A percentile compares a stretch with the other conserved stretches of the same genome.
Conservation (phyloP, 2,888 invertebrate genomes). For the Gerris lacustris region DNA sequence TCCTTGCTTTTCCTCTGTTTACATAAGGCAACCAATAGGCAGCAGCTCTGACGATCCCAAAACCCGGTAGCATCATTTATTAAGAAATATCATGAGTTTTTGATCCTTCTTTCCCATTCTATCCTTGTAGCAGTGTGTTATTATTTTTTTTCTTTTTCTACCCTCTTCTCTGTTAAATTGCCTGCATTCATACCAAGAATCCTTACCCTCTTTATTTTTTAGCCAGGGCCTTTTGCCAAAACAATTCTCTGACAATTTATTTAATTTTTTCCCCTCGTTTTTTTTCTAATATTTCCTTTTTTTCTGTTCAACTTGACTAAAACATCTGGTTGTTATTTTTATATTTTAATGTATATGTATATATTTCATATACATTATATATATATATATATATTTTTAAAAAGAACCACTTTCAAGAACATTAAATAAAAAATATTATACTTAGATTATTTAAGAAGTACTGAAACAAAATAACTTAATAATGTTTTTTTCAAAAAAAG, state of each 20-base stretch:
- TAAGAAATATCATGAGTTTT: slow-evolving; percentile 5
- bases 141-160: not conserved
- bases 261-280: not conserved
- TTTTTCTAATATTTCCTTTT: too few relatives aligned
- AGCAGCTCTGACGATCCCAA: too few relatives aligned
- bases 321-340: too few relatives aligned
- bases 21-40: not conserved
- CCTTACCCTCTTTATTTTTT: not conserved
- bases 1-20: not conserved
- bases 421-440: too few relatives aligned
- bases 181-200: not conserved
- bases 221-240: not conserved
- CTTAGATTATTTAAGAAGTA: too few relatives aligned
- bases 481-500: too few relatives aligned
- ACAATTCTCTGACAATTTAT: not conserved
- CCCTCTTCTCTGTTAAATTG: not conserved
- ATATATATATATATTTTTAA: too few relatives aligned
- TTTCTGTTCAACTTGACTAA: too few relatives aligned
- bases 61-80: not conserved
- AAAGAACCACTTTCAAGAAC: too few relatives aligned
- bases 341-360: too few relatives aligned
- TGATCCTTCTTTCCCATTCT: not conserved
- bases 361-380: too few relatives aligned
- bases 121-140: not conserved
- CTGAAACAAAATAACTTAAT: too few relatives aligned